phyloP scores from a whole-genome alignment of 2,797 vertebrate species.

The Nannoperca australis region DNA sequence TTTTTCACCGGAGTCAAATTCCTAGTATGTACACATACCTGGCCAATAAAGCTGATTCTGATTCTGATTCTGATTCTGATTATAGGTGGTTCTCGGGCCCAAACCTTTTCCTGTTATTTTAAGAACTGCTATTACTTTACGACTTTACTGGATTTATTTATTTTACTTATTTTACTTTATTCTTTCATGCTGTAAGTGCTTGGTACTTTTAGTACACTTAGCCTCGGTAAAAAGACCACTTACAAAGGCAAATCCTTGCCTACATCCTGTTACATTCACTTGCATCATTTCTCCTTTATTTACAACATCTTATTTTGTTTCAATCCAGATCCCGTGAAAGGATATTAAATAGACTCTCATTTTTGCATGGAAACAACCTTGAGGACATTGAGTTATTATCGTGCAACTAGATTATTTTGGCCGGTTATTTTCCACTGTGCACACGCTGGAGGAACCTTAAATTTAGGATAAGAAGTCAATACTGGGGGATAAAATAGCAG shows the following conservation, averaged over 20 bases:
- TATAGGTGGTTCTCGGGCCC: not conserved
- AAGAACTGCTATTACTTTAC: constrained; percentile 23
- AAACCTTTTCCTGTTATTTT: constrained; percentile 23
- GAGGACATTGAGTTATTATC: constrained; percentile 51
- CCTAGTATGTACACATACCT: no score
- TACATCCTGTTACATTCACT: constrained; percentile 54
- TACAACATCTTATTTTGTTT: constrained; percentile 50
- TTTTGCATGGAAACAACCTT: constrained; percentile 57
- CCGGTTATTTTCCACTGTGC: constrained; percentile 20
- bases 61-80: not conserved
- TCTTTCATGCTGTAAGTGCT: constrained; percentile 21
- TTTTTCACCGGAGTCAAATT: not conserved
- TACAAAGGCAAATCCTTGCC: constrained; percentile 36
- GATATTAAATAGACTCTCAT: constrained; percentile 35
- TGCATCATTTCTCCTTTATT: constrained; percentile 60
- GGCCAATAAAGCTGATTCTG: no score
- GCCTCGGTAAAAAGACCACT: constrained; percentile 47
- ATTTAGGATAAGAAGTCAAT: not conserved
- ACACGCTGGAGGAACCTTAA: constrained; percentile 16
- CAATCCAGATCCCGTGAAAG: constrained; percentile 37
- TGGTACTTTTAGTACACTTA: constrained; percentile 39
- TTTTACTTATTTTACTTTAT: constrained; percentile 32
- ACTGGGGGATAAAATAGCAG: not conserved
- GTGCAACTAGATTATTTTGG: constrained; percentile 27
- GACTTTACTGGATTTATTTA: constrained; percentile 34